phyloP scores from a whole-genome alignment of 2,113 vertebrate genomes.

The Rhynchomys soricoides region DNA sequence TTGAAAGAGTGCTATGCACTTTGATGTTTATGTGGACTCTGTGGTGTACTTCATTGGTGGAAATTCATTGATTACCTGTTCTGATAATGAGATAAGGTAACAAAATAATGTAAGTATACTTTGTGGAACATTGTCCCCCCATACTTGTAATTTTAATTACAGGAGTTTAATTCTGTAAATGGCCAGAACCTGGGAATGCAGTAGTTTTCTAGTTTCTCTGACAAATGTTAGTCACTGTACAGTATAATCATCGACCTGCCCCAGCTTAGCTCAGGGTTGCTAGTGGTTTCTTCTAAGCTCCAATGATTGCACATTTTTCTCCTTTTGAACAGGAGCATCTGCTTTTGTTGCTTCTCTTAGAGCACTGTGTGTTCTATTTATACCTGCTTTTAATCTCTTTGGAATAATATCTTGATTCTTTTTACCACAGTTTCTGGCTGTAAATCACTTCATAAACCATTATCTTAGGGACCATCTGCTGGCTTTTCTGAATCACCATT shows the following conservation, averaged over 20 bases:
- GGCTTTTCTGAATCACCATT: conserved; percentile 46
- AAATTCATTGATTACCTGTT: conserved; percentile 58
- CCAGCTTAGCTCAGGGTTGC: conserved; percentile 57
- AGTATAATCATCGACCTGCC: conserved; percentile 39
- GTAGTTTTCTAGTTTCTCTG: conserved; percentile 62
- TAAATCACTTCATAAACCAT: conserved; percentile 66
- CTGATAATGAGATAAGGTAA: conserved; percentile 44
- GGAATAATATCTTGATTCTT: conserved; percentile 63
- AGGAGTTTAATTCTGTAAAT: conserved; percentile 65
- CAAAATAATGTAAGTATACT: conserved; percentile 11
- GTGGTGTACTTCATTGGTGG: conserved; percentile 12
- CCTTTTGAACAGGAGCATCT: conserved; percentile 62
- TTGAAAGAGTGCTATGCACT: conserved; percentile 23
- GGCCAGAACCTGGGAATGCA: conserved; percentile 3
- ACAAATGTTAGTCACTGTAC: conserved; percentile 42
- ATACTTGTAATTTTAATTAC: conserved; percentile 61
- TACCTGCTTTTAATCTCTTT: conserved; percentile 58
- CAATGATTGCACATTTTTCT: conserved; percentile 53
- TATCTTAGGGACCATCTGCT: conserved; percentile 63
- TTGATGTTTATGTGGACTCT: conserved; percentile 26
- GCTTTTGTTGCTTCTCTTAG: conserved; percentile 53
- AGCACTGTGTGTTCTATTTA: conserved; percentile 40
- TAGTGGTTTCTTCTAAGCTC: conserved; percentile 59
- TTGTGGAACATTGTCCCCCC: not conserved
- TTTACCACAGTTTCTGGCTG: conserved; percentile 28